A percentile compares a stretch with the other conserved stretches of the same genome.
Conservation (phyloP, 2,888 invertebrate genomes). For the Thecocarcelia acutangulata region DNA sequence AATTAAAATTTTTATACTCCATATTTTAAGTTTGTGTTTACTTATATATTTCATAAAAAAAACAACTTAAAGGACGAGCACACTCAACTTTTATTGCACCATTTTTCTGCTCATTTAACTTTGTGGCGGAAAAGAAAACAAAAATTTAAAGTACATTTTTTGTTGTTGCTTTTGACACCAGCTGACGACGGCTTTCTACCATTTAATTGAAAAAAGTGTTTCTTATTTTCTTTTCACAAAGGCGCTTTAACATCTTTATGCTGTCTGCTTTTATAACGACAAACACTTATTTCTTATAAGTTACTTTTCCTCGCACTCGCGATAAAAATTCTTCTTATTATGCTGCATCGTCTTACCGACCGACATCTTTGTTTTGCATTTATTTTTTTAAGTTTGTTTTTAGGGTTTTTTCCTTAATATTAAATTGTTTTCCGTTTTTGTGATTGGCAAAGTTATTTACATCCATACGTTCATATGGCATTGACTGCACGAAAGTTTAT, state of each 20-base stretch:
- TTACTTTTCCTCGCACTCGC: neutral
- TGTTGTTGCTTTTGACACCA: slow-evolving; percentile 54
- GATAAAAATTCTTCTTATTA: neutral
- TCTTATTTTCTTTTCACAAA: neutral
- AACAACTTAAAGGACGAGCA: slow-evolving; percentile 25
- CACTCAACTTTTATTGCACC: slow-evolving; percentile 37
- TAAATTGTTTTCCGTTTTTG: slow-evolving; percentile 33
- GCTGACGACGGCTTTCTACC: slow-evolving; percentile 59
- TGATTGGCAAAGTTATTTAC: neutral
- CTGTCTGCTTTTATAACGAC: slow-evolving; percentile 39
- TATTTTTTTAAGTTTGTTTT: slow-evolving; percentile 49
- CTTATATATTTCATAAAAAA: neutral
- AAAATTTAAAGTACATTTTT: neutral
- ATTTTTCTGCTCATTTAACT: slow-evolving; percentile 33
- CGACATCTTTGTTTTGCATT: neutral
- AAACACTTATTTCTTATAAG: neutral
- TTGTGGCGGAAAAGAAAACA: slow-evolving; percentile 5
- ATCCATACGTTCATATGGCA: neutral
- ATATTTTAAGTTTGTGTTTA: neutral
- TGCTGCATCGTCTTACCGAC: slow-evolving; percentile 11
- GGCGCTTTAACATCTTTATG: slow-evolving; percentile 29
- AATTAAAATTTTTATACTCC: too few relatives aligned
- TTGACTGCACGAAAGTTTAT: neutral
- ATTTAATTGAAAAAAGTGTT: slow-evolving; percentile 46
- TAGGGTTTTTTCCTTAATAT: slow-evolving; percentile 24